Evolutionary conservation across 2,113 vertebrate species (phyloP).

Genomic region (Chaenocephalus aceratus): DNA sequence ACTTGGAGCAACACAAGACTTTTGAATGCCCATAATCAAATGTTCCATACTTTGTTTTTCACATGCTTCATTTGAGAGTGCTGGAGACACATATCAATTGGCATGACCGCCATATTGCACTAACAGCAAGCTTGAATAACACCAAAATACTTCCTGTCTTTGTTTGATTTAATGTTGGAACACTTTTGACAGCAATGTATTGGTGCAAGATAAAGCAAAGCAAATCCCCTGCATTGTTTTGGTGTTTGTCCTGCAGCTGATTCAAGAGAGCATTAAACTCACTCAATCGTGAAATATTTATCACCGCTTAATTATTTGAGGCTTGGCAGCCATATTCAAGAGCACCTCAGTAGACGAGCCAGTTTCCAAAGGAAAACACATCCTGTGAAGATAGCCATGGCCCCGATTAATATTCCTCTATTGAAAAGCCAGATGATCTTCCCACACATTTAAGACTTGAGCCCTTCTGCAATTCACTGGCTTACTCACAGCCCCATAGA

Average conservation of each 20-base stretch:
- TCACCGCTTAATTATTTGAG: constrained; percentile 71
- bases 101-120: constrained; percentile 22
- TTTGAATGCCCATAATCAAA: constrained; percentile 42
- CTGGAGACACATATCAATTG: constrained; percentile 20
- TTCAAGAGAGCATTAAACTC: constrained; percentile 58
- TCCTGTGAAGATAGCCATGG: constrained; percentile 66
- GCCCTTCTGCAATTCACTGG: constrained; percentile 46
- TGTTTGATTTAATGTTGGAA: background rate
- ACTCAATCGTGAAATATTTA: constrained; percentile 75
- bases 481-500: constrained; percentile 50
- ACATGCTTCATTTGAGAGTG: constrained; percentile 36
- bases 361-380: constrained; percentile 62
- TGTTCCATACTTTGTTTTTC: constrained; percentile 50
- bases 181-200: constrained; percentile 21
- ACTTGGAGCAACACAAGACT: constrained; percentile 17
- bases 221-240: constrained; percentile 62
- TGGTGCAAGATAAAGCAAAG: constrained; percentile 14
- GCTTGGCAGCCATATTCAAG: constrained; percentile 70
- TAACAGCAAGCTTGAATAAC: constrained; percentile 14
- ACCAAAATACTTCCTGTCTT: constrained; percentile 20
- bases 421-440: constrained; percentile 69
- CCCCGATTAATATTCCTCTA: constrained; percentile 65
- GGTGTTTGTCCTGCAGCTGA: constrained; percentile 43
- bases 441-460: constrained; percentile 64
- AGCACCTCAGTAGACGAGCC: constrained; percentile 64